phyloP scores from a whole-genome alignment of 2,888 invertebrate species.

The Cheiracanthium punctorium region DNA sequence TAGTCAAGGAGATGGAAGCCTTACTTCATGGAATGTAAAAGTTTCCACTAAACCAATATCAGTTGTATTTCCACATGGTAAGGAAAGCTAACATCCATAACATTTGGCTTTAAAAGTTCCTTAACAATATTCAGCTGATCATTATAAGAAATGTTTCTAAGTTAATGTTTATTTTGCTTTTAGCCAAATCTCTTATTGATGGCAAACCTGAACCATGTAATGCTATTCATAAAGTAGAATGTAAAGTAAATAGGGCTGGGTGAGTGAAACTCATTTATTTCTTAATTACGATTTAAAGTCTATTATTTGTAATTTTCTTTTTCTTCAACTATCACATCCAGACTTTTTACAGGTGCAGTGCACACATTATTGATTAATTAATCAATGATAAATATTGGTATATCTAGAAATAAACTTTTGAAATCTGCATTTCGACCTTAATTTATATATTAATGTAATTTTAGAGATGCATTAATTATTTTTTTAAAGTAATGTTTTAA shows the following conservation, averaged over 20 bases:
- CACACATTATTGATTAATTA: no score
- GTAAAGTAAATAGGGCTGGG: conserved; percentile 88
- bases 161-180: conserved; percentile 72
- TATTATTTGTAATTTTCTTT: no score
- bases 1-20: conserved; percentile 93
- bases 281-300: no score
- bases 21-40: conserved; percentile 93
- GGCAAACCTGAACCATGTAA: conserved; percentile 95
- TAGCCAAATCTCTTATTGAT: conserved; percentile 93
- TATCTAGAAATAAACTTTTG: no score
- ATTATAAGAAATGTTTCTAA: not conserved
- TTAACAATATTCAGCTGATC: not conserved
- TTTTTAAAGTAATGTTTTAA: no score
- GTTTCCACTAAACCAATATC: conserved; percentile 82
- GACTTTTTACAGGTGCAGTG: no score
- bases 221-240: conserved; percentile 95
- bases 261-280: no score
- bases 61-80: conserved; percentile 94
- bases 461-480: no score
- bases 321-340: no score
- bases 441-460: no score
- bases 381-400: no score
- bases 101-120: not conserved
- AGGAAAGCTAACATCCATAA: conserved; percentile 74
- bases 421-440: no score